Evolutionary conservation across 1,140 invertebrate species (phyloP).

Genomic region (Diprion similis): DNA sequence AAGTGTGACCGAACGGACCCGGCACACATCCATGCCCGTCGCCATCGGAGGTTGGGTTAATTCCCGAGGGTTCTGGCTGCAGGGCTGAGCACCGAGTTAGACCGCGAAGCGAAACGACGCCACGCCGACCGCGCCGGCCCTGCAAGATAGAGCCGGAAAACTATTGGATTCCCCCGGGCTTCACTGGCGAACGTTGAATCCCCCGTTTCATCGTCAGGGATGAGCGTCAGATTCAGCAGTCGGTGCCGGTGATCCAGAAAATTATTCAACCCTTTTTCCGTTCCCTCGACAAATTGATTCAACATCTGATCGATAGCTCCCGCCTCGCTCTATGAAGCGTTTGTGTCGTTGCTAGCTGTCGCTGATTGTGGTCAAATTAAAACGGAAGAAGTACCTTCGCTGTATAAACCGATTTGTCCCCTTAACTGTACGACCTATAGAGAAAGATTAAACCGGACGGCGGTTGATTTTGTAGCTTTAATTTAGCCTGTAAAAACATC

Average conservation of each 20-base stretch:
- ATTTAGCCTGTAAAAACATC: too few relatives aligned
- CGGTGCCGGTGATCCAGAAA: constrained; percentile 36
- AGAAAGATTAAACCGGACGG: too few relatives aligned
- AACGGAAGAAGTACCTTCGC: too few relatives aligned
- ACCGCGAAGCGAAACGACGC: neutral
- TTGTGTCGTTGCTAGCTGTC: too few relatives aligned
- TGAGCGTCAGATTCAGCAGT: constrained; percentile 37
- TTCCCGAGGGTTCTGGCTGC: neutral
- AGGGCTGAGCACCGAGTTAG: neutral
- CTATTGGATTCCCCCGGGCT: neutral
- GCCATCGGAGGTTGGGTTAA: neutral
- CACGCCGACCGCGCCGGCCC: neutral
- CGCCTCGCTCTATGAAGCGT: too few relatives aligned
- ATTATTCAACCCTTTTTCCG: constrained; percentile 34
- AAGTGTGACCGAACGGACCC: neutral
- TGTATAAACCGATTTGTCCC: too few relatives aligned
- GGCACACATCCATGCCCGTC: neutral
- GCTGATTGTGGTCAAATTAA: too few relatives aligned
- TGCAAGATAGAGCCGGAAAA: neutral
- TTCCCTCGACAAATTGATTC: constrained; percentile 22
- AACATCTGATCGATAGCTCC: neutral
- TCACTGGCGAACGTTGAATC: constrained; percentile 34
- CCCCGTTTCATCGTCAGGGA: constrained; percentile 27
- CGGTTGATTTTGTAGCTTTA: too few relatives aligned
- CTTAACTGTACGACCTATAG: too few relatives aligned